These are phyloP conservation scores for Stratiomys singularior DNA, from an alignment of 2,888 invertebrate genomes.

Conservation along the genomic window DNA sequence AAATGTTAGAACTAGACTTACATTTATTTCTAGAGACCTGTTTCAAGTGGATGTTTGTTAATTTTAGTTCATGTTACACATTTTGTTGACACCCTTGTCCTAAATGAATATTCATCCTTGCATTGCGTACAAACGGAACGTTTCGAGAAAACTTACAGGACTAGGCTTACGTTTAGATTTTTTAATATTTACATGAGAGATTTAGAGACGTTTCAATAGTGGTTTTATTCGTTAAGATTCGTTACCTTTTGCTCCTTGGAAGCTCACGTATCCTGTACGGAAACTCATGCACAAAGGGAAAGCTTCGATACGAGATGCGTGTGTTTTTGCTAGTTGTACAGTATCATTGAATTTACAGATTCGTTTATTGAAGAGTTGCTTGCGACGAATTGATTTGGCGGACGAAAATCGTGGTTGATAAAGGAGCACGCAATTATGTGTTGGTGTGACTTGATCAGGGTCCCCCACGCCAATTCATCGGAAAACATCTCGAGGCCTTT, in stretches of 20 bases:
- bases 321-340: slow-evolving; percentile 7
- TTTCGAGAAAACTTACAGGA: slow-evolving; percentile 8
- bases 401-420: background rate
- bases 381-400: background rate
- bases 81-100: slow-evolving; percentile 4
- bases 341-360: background rate
- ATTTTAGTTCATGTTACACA: background rate
- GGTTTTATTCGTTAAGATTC: background rate
- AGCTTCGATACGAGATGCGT: slow-evolving; percentile 1
- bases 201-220: background rate
- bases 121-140: slow-evolving; percentile 33
- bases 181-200: slow-evolving; percentile 10
- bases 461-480: background rate
- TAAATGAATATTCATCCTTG: too few species aligned
- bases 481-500: slow-evolving; percentile 7
- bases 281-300: background rate
- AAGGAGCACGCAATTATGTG: background rate
- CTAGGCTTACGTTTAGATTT: background rate
- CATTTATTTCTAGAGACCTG: slow-evolving; percentile 18
- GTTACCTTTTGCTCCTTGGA: slow-evolving; percentile 15
- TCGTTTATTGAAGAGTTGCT: background rate
- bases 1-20: background rate
- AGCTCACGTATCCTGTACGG: background rate
- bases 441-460: background rate
- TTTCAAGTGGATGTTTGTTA: background rate